Conservation (phyloP, 2,888 invertebrate species). For the Cabera pusaria region DNA sequence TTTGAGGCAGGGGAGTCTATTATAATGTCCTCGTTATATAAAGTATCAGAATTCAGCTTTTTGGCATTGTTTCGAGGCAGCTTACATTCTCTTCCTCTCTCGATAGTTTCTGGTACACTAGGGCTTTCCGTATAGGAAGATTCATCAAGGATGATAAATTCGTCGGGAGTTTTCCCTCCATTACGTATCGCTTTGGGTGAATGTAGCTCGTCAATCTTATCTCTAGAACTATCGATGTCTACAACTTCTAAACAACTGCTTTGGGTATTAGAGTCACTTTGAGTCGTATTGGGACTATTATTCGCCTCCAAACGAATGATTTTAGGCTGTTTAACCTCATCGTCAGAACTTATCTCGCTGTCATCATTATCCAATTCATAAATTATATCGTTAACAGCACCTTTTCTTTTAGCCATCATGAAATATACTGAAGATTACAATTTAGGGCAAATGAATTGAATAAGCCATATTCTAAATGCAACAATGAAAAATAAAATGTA, state of each 20-base stretch:
- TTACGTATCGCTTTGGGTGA: conserved; percentile 40
- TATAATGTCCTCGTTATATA: conserved; percentile 61
- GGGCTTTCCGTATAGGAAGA: conserved; percentile 29
- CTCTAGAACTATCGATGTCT: conserved; percentile 40
- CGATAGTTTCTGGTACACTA: conserved; percentile 27
- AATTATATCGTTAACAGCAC: conserved; percentile 72
- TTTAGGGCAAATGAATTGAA: background rate
- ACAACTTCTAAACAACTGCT: conserved; percentile 41
- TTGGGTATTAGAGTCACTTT: conserved; percentile 34
- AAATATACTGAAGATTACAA: background rate
- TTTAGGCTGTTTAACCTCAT: conserved; percentile 67
- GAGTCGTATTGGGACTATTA: conserved; percentile 27
- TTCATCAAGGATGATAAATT: conserved; percentile 33
- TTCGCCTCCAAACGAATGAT: conserved; percentile 47
- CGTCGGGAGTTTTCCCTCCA: conserved; percentile 69
- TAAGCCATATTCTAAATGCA: conserved; percentile 1
- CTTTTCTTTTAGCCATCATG: conserved; percentile 72
- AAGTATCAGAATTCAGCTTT: conserved; percentile 40
- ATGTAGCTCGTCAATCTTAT: conserved; percentile 36
- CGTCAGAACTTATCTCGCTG: conserved; percentile 70
- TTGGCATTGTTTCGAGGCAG: too few species aligned
- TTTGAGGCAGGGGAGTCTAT: conserved; percentile 63
- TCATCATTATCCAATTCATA: conserved; percentile 79
- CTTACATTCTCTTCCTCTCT: too few species aligned
- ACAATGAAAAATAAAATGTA: background rate